These are phyloP conservation scores for Penelope pileata DNA, from an alignment of 2,113 vertebrate genomes.

Conservation along the genomic window DNA sequence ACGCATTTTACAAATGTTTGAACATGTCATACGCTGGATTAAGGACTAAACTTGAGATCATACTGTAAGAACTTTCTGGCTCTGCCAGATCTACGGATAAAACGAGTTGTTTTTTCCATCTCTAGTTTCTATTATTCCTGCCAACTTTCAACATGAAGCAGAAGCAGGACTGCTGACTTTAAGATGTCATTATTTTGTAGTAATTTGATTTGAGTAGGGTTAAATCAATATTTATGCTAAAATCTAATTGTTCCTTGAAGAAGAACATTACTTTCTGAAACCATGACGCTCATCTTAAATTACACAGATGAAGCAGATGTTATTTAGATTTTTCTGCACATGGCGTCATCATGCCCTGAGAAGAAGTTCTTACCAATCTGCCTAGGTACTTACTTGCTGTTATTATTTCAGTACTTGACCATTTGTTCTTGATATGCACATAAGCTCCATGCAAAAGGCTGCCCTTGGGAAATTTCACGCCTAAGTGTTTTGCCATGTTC, in stretches of 20 bases:
- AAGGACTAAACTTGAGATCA: not conserved
- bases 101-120: not conserved
- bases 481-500: not conserved
- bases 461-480: not conserved
- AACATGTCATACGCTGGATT: not conserved
- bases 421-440: not conserved
- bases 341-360: not conserved
- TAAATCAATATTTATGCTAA: not conserved
- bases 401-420: not conserved
- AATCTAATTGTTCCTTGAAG: slow-evolving; percentile 24
- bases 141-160: not conserved
- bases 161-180: not conserved
- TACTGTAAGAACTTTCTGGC: not conserved
- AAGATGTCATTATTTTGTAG: slow-evolving; percentile 26
- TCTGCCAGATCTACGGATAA: not conserved
- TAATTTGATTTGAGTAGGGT: slow-evolving; percentile 7
- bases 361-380: not conserved
- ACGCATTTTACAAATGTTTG: not conserved
- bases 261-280: not conserved
- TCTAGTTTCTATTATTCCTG: slow-evolving; percentile 4
- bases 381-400: not conserved
- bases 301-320: not conserved
- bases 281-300: not conserved
- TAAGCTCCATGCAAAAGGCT: not conserved
- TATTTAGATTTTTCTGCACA: not conserved